These are phyloP conservation scores for Datnioides undecimradiatus DNA, from an alignment of 2,113 vertebrate species.

Conservation along the genomic window DNA sequence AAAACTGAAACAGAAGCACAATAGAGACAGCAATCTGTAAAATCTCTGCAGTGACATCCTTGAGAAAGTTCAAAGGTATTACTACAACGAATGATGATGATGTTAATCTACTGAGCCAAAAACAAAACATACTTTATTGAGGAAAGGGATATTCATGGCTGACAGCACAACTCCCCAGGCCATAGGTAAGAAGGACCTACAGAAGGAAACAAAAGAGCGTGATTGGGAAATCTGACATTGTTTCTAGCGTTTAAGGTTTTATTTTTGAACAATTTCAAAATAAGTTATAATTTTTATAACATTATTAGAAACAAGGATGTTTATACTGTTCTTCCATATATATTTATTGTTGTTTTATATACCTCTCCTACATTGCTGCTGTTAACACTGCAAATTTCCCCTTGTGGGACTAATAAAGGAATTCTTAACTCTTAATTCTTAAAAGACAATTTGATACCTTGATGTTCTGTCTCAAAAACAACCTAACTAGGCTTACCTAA, in stretches of 20 bases:
- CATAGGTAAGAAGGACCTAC: slow-evolving; percentile 90
- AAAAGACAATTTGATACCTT: neutral
- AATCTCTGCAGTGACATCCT: neutral
- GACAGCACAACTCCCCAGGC: slow-evolving; percentile 86
- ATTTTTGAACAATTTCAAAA: neutral
- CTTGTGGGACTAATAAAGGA: too few species aligned
- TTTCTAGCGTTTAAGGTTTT: neutral
- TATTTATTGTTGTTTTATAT: too few species aligned
- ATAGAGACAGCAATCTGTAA: neutral
- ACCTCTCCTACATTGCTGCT: too few species aligned
- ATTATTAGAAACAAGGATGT: neutral
- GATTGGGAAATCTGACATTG: neutral
- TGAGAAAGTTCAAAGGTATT: neutral
- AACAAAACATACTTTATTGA: slow-evolving; percentile 76
- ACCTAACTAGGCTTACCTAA: slow-evolving; percentile 81
- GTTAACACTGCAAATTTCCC: too few species aligned
- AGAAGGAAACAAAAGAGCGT: neutral
- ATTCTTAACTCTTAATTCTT: too few species aligned
- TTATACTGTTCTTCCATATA: too few species aligned
- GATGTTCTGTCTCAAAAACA: neutral
- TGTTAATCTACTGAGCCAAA: neutral
- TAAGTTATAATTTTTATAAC: neutral
- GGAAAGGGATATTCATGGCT: slow-evolving; percentile 83
- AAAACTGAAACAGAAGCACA: slow-evolving; percentile 24
- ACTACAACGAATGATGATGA: too few species aligned